Evolutionary conservation across 2,888 invertebrate genomes (phyloP).

Genomic region (Sarcophaga caerulescens): DNA sequence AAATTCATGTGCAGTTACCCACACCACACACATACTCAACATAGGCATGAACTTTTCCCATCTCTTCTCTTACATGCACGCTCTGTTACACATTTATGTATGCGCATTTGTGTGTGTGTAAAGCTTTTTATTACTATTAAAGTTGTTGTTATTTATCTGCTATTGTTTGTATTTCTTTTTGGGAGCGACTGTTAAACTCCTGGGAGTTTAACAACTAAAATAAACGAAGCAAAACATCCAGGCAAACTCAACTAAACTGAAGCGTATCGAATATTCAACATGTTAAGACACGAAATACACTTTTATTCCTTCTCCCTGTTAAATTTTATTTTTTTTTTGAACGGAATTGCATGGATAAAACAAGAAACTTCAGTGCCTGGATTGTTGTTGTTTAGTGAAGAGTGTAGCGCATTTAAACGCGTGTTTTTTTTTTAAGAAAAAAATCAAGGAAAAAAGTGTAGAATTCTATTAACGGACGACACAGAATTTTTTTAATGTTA

Average conservation of each 20-base stretch:
- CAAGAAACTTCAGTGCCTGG: slow-evolving; percentile 77
- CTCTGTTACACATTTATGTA: background rate
- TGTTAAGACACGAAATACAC: slow-evolving; percentile 31
- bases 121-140: slow-evolving; percentile 41
- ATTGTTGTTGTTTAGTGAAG: slow-evolving; percentile 79
- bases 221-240: slow-evolving; percentile 63
- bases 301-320: slow-evolving; percentile 17
- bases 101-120: background rate
- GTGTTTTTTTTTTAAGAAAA: slow-evolving; percentile 53
- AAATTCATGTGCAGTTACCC: background rate
- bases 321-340: background rate
- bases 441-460: background rate
- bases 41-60: background rate
- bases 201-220: slow-evolving; percentile 59
- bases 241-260: slow-evolving; percentile 62
- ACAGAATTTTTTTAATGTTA: background rate
- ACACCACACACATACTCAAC: background rate
- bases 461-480: slow-evolving; percentile 30
- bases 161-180: slow-evolving; percentile 9
- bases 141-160: slow-evolving; percentile 43
- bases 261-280: slow-evolving; percentile 46
- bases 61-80: too few species aligned
- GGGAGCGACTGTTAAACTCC: slow-evolving; percentile 52
- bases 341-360: background rate
- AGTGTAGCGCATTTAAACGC: slow-evolving; percentile 69